Base-by-base conservation (phyloP, 2,113 vertebrate genomes). In the Gavialis gangeticus region DNA sequence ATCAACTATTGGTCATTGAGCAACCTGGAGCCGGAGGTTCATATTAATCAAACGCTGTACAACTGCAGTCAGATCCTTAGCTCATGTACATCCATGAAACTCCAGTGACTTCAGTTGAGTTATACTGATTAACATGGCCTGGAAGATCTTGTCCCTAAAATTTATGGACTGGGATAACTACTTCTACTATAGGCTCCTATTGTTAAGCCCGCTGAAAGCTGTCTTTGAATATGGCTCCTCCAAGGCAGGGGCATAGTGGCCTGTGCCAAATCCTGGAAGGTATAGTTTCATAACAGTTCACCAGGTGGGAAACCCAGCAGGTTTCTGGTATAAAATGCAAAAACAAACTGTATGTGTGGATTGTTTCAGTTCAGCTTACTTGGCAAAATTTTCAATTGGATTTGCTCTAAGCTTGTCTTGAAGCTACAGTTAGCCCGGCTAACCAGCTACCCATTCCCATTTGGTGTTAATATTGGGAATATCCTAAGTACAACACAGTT, bases 101-200 rank as follows among this genome's bases (percentile, higher is more conserved):
- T 89, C 67, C 90, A 58, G 60, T 91, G 19, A 19, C 94, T 96
- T 95, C 80, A 0, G 0, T 55, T 69, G 19, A 71, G 64, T 77
- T 79, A 66, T 14, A 25, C 2, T 66, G 90, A 93, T 92, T 94
- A 88, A 96, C 46, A 5, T 21, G 85, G n/a, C 82, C 75, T 82
- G 60, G 87, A 87, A 81, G 75, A 2, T 75, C 46, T 79, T 67
- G 69, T 94, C 87, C 13, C 69, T 82, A 77, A 83, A 85, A 62
- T 58, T 92, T 92, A 91, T 82, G 91, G 90, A 95, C 75, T 76
- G 88, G 94, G 90, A 93, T 92, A 87, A 96, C 93, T 94, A 64
- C 60, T 76, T 46, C 46, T 46, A 46, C 46, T 46, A 46, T 46
- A 46, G 46, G 46, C 46, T 46, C 46, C 46, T 46, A 46, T 46